Evolutionary conservation across 2,113 vertebrate species (phyloP), one percentile per base, ranked within the genome.

Genomic region (Eurypyga helias): DNA sequence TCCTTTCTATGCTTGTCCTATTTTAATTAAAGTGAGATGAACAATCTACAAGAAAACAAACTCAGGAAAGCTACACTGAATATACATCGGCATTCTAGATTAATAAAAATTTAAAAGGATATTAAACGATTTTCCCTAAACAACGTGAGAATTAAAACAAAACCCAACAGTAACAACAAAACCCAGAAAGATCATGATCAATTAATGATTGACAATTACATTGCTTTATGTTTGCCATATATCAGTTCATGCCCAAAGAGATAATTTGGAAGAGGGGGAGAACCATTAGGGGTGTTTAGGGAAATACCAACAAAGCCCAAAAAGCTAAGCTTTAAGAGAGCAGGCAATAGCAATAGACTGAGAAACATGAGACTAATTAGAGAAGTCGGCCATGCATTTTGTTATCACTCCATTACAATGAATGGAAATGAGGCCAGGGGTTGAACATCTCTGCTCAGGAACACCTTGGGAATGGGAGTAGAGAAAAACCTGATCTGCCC

Each of bases 311-410:
- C 49, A 95, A 80, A 95, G 58, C 38, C 76, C 82, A 31, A 89
- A 87, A 93, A 93, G 38, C 65, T 70, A 31, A 84, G 38, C 41
- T 57, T 11, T 61, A 62, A 69, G 72, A 96, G 26, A 93, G 49
- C 18, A 90, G 66, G 73, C 66, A 94, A 83, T 51, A 94, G 88
- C 34, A 85, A 92, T 95, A 96, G 95, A 96, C 96, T 55, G 28
- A 96, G 97, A 96, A 98, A 85, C 72, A 23, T 0, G n/a, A 70
- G 72, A 90, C 91, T 97, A 97, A 98, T 98, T 97, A 98, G 82
- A 95, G 95, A 97, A 97, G 72, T 21, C 10, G 57, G 46, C 94
- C 93, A 95, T 88, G 97, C 78, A 2, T 96, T 98, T 96, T 94
- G 93, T 97, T 98, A 95, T 97, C 96, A 83, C 87, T 71, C 90